Percentiles rank a stretch among this genome's conserved stretches.
These are phyloP conservation scores for Pachycephus smyrnensis DNA, from an alignment of 2,888 invertebrate genomes.

Conservation along the genomic window DNA sequence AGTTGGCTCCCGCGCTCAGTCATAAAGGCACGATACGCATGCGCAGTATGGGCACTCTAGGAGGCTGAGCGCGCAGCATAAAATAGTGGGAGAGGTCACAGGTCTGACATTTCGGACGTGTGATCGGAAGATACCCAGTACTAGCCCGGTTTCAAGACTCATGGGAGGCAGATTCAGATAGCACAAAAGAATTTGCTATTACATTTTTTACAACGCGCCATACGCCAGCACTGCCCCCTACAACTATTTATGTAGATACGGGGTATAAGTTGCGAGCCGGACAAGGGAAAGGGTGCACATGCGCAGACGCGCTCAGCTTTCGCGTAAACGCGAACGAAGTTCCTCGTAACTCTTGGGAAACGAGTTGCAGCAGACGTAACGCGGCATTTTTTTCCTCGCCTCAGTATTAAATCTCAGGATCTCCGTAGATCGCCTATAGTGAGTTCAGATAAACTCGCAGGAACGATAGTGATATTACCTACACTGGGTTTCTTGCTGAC, in stretches of 20 bases:
- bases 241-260: neutral
- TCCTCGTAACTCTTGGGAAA: neutral
- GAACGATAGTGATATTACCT: neutral
- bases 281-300: neutral
- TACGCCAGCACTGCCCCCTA: neutral
- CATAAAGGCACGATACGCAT: neutral
- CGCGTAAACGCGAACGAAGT: neutral
- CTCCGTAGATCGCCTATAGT: neutral
- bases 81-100: slow-evolving; percentile 52
- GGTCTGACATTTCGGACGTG: slow-evolving; percentile 60
- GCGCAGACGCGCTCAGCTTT: neutral
- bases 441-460: neutral
- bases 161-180: slow-evolving; percentile 41
- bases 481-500: neutral
- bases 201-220: slow-evolving; percentile 11
- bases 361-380: neutral
- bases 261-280: neutral
- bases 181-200: slow-evolving; percentile 22
- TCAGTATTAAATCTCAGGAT: neutral
- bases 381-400: neutral
- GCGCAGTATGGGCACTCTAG: neutral
- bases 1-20: slow-evolving; percentile 18
- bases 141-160: slow-evolving; percentile 25
- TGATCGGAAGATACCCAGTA: slow-evolving; percentile 51
- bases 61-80: slow-evolving; percentile 28